These are phyloP conservation scores for Xiphydria camelus DNA, from an alignment of 2,888 invertebrate species.

Conservation along the genomic window DNA sequence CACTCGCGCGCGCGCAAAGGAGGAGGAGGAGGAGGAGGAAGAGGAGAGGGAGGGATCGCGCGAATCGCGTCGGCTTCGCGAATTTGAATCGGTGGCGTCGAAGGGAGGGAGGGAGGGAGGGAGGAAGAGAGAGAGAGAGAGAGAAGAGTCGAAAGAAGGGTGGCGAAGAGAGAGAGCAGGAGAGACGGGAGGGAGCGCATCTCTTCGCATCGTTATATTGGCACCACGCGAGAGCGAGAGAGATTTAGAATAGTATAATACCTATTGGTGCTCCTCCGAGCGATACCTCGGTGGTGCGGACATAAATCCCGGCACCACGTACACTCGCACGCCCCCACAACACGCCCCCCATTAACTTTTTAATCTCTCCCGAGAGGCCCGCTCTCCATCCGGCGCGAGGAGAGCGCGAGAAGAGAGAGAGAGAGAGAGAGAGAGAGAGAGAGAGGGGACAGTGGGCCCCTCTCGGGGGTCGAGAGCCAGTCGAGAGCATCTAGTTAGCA, in stretches of 20 bases:
- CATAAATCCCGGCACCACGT: slow-evolving; percentile 58
- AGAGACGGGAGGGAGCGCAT: too few relatives aligned
- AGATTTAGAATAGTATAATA: slow-evolving; percentile 50
- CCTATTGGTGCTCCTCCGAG: slow-evolving; percentile 53
- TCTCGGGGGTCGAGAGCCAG: background rate
- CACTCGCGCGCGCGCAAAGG: background rate
- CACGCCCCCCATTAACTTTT: slow-evolving; percentile 59
- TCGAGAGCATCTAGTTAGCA: slow-evolving; percentile 35
- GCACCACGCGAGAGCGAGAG: slow-evolving; percentile 27
- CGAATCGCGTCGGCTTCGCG: too few relatives aligned
- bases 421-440: slow-evolving; percentile 15
- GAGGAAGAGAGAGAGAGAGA: slow-evolving; percentile 13
- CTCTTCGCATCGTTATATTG: background rate
- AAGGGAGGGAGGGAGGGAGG: background rate
- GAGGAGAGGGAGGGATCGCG: too few relatives aligned
- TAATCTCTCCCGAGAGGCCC: slow-evolving; percentile 43
- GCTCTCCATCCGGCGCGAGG: background rate
- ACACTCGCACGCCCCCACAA: slow-evolving; percentile 56
- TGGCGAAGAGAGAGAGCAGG: background rate
- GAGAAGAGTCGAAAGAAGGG: slow-evolving; percentile 1
- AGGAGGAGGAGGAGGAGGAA: background rate
- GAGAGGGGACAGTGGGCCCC: too few relatives aligned
- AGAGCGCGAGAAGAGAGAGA: slow-evolving; percentile 3
- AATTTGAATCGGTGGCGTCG: slow-evolving; percentile 6
- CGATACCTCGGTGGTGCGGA: slow-evolving; percentile 56